Conservation (phyloP, 2,113 vertebrate genomes). For the Crocuta crocuta region DNA sequence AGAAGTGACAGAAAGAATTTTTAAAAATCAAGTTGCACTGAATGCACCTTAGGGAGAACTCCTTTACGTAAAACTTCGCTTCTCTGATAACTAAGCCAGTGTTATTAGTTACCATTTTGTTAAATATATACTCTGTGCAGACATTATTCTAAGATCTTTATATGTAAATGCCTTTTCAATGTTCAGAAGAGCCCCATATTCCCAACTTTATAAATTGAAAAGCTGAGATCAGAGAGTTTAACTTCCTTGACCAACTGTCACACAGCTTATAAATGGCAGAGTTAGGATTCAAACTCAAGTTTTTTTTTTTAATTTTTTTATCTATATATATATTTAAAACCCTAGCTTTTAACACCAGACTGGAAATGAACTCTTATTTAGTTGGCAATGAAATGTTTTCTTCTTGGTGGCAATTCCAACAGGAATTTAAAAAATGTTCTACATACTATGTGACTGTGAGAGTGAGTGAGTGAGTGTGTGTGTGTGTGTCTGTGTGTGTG, state of each 20-base stretch:
- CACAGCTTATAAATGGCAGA: neutral
- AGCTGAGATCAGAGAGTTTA: neutral
- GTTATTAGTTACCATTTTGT: slow-evolving; percentile 36
- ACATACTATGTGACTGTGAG: neutral
- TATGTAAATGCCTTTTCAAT: neutral
- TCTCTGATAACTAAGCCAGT: neutral
- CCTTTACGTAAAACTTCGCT: slow-evolving; percentile 1
- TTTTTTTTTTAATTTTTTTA: neutral
- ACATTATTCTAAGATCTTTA: neutral
- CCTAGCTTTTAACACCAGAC: neutral
- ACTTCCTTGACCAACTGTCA: neutral
- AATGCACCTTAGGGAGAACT: neutral
- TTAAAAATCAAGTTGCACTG: neutral
- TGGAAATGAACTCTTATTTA: neutral
- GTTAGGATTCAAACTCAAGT: neutral
- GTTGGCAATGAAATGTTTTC: neutral
- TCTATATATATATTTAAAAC: neutral
- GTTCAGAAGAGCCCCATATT: neutral
- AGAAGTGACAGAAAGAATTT: neutral
- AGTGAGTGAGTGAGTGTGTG: too few relatives aligned
- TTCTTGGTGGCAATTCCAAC: slow-evolving; percentile 43
- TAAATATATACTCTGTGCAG: slow-evolving; percentile 20
- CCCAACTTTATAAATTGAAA: neutral
- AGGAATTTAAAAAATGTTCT: neutral
- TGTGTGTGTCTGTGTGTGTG: too few relatives aligned